These are phyloP conservation scores for Crotalus horridus DNA, from an alignment of 2,113 vertebrate genomes.

Conservation along the genomic window DNA sequence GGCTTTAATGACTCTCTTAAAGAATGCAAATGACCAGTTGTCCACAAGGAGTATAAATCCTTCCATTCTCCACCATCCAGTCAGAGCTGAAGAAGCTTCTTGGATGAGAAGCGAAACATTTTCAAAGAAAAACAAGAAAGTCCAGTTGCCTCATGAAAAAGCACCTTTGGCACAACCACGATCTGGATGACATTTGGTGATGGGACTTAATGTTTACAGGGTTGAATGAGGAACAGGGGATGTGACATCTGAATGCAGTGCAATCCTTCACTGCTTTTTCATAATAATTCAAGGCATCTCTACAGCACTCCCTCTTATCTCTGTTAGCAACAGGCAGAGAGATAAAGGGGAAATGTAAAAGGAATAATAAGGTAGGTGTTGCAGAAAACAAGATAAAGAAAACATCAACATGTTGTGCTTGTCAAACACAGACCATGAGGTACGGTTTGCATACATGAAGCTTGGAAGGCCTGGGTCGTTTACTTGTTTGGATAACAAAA, in stretches of 20 bases:
- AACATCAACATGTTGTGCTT: conserved; percentile 16
- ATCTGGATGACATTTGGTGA: background rate
- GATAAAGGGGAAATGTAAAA: conserved; percentile 10
- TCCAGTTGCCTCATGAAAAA: too few relatives aligned
- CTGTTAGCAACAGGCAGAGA: background rate
- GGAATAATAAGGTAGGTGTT: conserved; percentile 7
- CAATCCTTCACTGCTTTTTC: background rate
- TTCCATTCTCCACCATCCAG: too few relatives aligned
- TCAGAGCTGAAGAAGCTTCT: too few relatives aligned
- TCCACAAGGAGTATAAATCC: too few relatives aligned
- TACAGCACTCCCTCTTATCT: conserved; percentile 20
- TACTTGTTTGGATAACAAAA: background rate
- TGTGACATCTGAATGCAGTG: background rate
- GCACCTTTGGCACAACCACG: too few relatives aligned
- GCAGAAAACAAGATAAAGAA: conserved; percentile 23
- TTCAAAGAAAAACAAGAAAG: too few relatives aligned
- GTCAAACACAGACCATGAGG: background rate
- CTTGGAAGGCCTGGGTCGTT: background rate
- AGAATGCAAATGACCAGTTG: too few relatives aligned
- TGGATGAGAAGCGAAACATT: too few relatives aligned
- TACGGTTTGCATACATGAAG: background rate
- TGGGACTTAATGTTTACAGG: background rate
- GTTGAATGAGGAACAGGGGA: background rate
- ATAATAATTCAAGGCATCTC: conserved; percentile 24
- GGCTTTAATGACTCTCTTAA: too few relatives aligned